Percentiles rank a stretch among this genome's conserved stretches.
Conservation (phyloP, 2,888 invertebrate species). For the Limnephilus lunatus region DNA sequence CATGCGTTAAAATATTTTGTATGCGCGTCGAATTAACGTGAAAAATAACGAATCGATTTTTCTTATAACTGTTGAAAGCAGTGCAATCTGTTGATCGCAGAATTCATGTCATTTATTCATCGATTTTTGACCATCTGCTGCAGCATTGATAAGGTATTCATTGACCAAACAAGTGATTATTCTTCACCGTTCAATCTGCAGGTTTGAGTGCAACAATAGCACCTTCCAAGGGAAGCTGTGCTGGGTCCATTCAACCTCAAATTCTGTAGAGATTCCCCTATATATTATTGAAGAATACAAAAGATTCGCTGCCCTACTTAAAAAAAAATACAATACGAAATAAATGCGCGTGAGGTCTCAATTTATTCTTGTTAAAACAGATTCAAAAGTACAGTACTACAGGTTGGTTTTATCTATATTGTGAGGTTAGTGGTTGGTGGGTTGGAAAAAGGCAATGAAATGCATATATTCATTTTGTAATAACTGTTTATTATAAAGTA, state of each 20-base stretch:
- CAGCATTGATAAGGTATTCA: not conserved
- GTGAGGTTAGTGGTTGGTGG: no score
- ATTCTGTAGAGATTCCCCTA: not conserved
- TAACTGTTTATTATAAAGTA: no score
- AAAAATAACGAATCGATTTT: not conserved
- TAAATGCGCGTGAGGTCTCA: not conserved
- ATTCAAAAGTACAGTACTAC: not conserved
- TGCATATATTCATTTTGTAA: no score
- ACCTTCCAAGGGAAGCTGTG: not conserved
- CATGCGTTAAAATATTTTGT: slow-evolving; percentile 5
- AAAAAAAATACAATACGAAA: not conserved
- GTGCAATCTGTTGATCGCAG: not conserved
- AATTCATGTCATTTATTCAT: not conserved
- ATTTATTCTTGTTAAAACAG: not conserved
- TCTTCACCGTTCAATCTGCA: not conserved
- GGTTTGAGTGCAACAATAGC: not conserved
- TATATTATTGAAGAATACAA: not conserved
- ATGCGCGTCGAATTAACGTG: not conserved
- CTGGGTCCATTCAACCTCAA: not conserved
- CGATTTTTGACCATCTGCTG: not conserved
- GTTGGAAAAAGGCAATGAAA: no score
- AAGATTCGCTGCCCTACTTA: not conserved
- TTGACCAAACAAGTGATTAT: not conserved
- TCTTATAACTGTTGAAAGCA: not conserved
- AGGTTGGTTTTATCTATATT: not conserved